phyloP scores from a whole-genome alignment of 2,113 vertebrate genomes.

The Archilochus colubris region DNA sequence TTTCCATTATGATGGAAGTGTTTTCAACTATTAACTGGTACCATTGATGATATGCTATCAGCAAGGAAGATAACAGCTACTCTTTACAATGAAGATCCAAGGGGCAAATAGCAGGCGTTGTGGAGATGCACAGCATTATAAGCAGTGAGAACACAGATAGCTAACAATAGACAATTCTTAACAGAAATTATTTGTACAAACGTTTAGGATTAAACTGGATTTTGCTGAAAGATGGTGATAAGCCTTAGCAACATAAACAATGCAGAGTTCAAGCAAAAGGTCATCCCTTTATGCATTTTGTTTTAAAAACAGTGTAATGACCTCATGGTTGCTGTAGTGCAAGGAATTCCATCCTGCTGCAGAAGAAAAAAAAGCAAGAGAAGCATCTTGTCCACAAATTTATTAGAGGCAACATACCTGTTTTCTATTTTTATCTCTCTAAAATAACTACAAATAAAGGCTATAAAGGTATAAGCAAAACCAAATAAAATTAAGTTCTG shows the following conservation, averaged over 20 bases:
- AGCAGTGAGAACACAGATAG: neutral
- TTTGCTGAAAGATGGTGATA: neutral
- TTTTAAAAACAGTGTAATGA: constrained; percentile 13
- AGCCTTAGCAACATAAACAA: neutral
- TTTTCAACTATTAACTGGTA: constrained; percentile 34
- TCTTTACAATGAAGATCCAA: neutral
- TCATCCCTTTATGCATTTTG: neutral
- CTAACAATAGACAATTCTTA: constrained; percentile 21
- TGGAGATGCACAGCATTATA: neutral
- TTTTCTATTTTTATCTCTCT: neutral
- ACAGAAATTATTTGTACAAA: neutral
- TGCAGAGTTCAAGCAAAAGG: neutral
- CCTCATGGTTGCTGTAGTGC: neutral
- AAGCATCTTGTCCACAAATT: neutral
- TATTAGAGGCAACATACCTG: neutral
- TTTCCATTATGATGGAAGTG: constrained; percentile 15
- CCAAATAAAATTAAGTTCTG: neutral
- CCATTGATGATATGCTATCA: constrained; percentile 15
- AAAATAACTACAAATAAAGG: neutral
- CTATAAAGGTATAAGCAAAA: neutral
- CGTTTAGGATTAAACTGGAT: neutral
- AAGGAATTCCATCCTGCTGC: constrained; percentile 12
- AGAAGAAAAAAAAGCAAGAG: neutral
- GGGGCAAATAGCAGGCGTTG: neutral
- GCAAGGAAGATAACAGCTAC: constrained; percentile 15